A percentile compares a stretch with the other conserved stretches of the same genome.
Conservation (phyloP, 2,888 invertebrate genomes). For the Pollenia griseotomentosa region DNA sequence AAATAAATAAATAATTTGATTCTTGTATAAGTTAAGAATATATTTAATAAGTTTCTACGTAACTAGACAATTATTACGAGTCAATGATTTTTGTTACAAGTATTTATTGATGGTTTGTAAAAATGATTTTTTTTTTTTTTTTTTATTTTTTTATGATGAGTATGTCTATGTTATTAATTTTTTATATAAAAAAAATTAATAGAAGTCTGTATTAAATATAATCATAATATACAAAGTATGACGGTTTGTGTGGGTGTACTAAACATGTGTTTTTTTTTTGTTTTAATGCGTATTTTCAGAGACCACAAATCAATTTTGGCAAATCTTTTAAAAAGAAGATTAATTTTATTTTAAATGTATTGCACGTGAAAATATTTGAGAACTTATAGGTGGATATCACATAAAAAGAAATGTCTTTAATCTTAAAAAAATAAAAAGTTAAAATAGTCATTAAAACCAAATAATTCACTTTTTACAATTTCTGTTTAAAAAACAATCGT, state of each 20-base stretch:
- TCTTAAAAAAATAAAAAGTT: too few relatives aligned
- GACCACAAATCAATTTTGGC: slow-evolving; percentile 6
- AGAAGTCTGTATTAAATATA: not conserved
- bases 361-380: too few relatives aligned
- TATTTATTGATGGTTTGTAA: slow-evolving; percentile 3
- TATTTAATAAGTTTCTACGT: not conserved
- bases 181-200: slow-evolving; percentile 2
- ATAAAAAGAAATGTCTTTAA: too few relatives aligned
- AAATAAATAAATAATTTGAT: too few relatives aligned
- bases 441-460: too few relatives aligned
- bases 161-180: slow-evolving; percentile 6
- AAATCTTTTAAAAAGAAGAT: not conserved
- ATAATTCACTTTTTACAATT: too few relatives aligned
- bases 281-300: not conserved
- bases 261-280: not conserved
- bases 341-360: too few relatives aligned
- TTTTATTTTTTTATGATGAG: not conserved
- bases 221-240: not conserved
- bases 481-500: too few relatives aligned
- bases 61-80: slow-evolving; percentile 18
- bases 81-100: slow-evolving; percentile 1
- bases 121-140: too few relatives aligned
- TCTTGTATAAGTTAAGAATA: not conserved
- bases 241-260: not conserved
- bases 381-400: too few relatives aligned